Evolutionary conservation across 2,797 vertebrate genomes (phyloP), one percentile per base, ranked within the genome.

Genomic region (Poeciliopsis turneri): DNA sequence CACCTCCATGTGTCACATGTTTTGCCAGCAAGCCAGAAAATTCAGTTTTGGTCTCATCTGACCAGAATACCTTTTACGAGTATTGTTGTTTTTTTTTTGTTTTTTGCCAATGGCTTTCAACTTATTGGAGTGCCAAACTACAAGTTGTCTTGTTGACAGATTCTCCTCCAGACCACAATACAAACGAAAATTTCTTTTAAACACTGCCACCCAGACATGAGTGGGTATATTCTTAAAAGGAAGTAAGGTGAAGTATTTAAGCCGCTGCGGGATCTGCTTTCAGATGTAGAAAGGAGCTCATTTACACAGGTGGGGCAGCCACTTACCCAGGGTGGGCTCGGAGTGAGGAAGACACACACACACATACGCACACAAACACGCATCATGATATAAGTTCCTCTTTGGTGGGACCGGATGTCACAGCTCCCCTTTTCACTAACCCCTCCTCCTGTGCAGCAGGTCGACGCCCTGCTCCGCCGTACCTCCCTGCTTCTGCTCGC

Each of bases 241-340:
- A 77, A 55, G 78, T 77, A 72, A 86, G 20, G 30, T 23, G 25
- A 74, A 18, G 51, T 45, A 68, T 88, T 84, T 85, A 41, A 78
- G 80, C 61, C 47, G 13, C n/a, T 57, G 81, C 77, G 61, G 75
- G 53, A 78, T 64, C 46, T 73, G 47, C 72, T 85, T 45, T 77
- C 72, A 84, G 77, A 61, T 77, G 81, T 72, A 84, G 75, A 75
- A 77, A 41, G 68, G 78, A 78, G 72, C 83, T 89, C 82, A 85
- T 86, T 88, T 86, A 82, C 76, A 77, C 86, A 86, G 86, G 88
- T 88, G 88, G 82, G 81, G 78, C 64, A 25, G 83, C 80, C 81
- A 79, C 74, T 75, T 68, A 71, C 53, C 79, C 74, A 79, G 57
- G 64, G 70, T 77, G 84, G 76, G 80, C 72, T 76, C 5, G 30